Evolutionary conservation across 2,113 vertebrate species (phyloP).

Genomic region (Cyanocitta stelleri): DNA sequence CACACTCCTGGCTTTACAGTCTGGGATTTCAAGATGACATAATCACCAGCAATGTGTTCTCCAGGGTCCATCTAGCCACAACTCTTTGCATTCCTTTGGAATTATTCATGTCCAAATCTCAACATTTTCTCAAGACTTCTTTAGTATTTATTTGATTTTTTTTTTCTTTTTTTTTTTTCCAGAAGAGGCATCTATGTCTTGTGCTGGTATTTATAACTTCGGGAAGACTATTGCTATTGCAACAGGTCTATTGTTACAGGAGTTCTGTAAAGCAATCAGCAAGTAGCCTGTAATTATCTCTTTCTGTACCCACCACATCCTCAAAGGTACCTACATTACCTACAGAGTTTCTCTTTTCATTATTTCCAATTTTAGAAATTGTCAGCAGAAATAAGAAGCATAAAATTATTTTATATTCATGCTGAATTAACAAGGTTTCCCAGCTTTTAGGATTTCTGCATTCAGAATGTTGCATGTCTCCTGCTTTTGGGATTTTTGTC

Average conservation of each 20-base stretch:
- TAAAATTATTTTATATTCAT: background rate
- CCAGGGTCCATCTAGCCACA: background rate
- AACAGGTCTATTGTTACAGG: background rate
- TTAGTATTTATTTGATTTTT: background rate
- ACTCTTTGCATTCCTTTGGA: background rate
- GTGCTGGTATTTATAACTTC: background rate
- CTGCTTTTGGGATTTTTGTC: background rate
- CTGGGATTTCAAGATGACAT: background rate
- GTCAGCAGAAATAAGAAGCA: background rate
- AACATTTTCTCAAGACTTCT: background rate
- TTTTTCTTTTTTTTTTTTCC: background rate
- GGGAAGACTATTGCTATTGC: background rate
- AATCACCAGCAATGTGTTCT: background rate
- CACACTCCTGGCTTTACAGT: background rate
- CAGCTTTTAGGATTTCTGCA: background rate
- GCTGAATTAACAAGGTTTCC: background rate
- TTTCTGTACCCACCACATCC: background rate
- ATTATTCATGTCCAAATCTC: background rate
- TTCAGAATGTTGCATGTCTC: background rate
- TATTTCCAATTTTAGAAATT: background rate
- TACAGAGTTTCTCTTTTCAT: background rate
- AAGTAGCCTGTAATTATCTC: background rate
- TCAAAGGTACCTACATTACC: background rate
- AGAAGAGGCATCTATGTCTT: background rate
- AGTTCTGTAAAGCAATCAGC: background rate